phyloP scores from a whole-genome alignment of 2,888 invertebrate genomes.

The Drosophila lutescens region DNA sequence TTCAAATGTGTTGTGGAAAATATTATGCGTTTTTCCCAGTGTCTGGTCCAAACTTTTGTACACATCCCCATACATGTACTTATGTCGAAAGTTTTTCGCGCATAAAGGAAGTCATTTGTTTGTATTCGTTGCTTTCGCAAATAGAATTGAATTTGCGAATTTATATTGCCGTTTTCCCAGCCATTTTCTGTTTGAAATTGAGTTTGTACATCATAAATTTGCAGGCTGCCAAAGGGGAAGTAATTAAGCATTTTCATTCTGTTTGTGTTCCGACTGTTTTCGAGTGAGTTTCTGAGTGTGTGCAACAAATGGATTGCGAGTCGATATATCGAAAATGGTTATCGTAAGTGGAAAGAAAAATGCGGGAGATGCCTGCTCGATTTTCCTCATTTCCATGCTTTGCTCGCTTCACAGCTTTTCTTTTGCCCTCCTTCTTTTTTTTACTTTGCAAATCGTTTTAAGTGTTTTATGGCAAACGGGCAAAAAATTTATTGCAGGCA shows the following conservation, averaged over 20 bases:
- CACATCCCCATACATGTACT: slow-evolving; percentile 1
- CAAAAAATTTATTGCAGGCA: slow-evolving; percentile 74
- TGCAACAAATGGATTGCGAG: slow-evolving; percentile 51
- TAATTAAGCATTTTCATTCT: slow-evolving; percentile 68
- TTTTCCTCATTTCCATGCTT: slow-evolving; percentile 29
- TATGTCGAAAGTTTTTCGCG: slow-evolving; percentile 31
- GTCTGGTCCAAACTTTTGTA: neutral
- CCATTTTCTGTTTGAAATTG: slow-evolving; percentile 47
- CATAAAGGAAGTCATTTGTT: slow-evolving; percentile 67
- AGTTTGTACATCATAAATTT: slow-evolving; percentile 53
- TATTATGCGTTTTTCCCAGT: neutral
- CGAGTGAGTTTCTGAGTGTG: slow-evolving; percentile 10
- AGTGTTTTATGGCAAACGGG: slow-evolving; percentile 75
- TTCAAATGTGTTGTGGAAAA: too few species aligned
- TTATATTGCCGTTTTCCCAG: slow-evolving; percentile 39
- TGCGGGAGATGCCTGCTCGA: slow-evolving; percentile 26
- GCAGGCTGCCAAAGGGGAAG: slow-evolving; percentile 55
- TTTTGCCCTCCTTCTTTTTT: slow-evolving; percentile 12
- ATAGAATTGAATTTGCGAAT: slow-evolving; percentile 55
- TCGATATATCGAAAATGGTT: slow-evolving; percentile 60
- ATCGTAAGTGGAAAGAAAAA: slow-evolving; percentile 54
- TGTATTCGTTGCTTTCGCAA: slow-evolving; percentile 51
- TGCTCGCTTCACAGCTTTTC: slow-evolving; percentile 4
- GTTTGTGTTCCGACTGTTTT: slow-evolving; percentile 18
- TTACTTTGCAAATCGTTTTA: slow-evolving; percentile 68